Evolutionary conservation across 1,140 invertebrate genomes (phyloP), one percentile per base, ranked within the genome.

Genomic region (Drosophila subpulchrella): DNA sequence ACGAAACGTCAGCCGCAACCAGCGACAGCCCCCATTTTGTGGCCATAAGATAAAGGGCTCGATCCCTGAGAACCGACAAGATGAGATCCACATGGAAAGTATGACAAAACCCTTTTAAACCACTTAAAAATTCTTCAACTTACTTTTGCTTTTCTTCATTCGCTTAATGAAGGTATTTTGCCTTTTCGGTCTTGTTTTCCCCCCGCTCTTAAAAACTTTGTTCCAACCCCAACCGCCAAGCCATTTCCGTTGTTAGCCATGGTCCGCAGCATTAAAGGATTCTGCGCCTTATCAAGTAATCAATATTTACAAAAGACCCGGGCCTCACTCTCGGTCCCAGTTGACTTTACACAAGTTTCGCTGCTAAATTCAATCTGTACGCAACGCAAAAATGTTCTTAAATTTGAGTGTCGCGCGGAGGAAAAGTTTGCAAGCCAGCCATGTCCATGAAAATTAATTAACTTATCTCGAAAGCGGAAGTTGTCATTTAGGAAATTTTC

Each of bases 51-150:
- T 68, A 68, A 44, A 65, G 65, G 67, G 67, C 34, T 70, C 55
- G 24, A 42, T 62, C 46, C 60, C 34, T 50, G 41, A 36, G 34
- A 73, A 27, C 27, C 27, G 32, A 10, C 7, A 8, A 34, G 32
- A 34, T 34, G 32, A 34, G 50, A 78, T 78, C 66, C 80, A 89
- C 75, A 86, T 81, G 81, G 79, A 90, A 90, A 81, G 86, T 81
- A 90, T 90, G 81, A 90, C 81, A 90, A 85, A 90, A 90, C 86
- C 85, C 85, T 90, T 90, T 90, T 90, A 90, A 90, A 90, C 85
- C 81, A 90, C 85, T 90, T 90, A 90, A 90, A 90, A 90, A 90
- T 90, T 90, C 86, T 90, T 90, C 81, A 90, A 90, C 75, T 90
- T 90, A 90, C 81, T 90, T 85, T 71, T 78, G 78, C 78, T 79